A percentile compares a stretch with the other conserved stretches of the same genome.
Evolutionary conservation across 2,888 invertebrate species (phyloP).

Genomic region (Clepsis dumicolana): DNA sequence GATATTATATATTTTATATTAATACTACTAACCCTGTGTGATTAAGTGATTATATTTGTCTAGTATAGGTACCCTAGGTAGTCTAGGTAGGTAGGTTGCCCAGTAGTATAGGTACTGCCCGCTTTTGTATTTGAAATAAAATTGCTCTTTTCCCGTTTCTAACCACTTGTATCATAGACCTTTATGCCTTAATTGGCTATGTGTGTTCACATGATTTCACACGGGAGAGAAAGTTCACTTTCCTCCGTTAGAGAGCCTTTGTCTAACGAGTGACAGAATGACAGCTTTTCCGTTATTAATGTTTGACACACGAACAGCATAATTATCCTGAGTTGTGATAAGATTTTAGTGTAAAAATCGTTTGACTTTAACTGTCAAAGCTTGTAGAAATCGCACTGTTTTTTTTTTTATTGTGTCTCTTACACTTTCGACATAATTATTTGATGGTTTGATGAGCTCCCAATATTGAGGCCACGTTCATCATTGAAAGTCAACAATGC

Average conservation of each 20-base stretch:
- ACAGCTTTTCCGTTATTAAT: constrained; percentile 22
- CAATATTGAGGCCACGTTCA: neutral
- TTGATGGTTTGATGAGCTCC: neutral
- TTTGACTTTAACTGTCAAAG: too few species aligned
- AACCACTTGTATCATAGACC: neutral
- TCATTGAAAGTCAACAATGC: neutral
- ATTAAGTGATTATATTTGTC: too few species aligned
- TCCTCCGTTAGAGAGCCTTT: constrained; percentile 33
- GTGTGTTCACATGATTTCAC: constrained; percentile 4
- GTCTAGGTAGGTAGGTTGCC: too few species aligned
- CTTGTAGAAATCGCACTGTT: neutral
- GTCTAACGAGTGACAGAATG: constrained; percentile 11
- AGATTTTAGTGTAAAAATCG: neutral
- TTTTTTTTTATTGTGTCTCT: too few species aligned
- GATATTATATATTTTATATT: too few species aligned
- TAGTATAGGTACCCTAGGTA: too few species aligned
- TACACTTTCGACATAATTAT: too few species aligned
- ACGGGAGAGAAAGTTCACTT: constrained; percentile 39
- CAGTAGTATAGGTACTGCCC: too few species aligned
- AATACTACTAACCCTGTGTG: too few species aligned
- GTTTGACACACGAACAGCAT: neutral
- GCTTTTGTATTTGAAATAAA: neutral
- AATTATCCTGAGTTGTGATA: neutral
- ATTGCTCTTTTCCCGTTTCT: neutral
- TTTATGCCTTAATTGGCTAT: neutral